Base-by-base conservation (phyloP, 2,113 vertebrate genomes). In the Indicator indicator region DNA sequence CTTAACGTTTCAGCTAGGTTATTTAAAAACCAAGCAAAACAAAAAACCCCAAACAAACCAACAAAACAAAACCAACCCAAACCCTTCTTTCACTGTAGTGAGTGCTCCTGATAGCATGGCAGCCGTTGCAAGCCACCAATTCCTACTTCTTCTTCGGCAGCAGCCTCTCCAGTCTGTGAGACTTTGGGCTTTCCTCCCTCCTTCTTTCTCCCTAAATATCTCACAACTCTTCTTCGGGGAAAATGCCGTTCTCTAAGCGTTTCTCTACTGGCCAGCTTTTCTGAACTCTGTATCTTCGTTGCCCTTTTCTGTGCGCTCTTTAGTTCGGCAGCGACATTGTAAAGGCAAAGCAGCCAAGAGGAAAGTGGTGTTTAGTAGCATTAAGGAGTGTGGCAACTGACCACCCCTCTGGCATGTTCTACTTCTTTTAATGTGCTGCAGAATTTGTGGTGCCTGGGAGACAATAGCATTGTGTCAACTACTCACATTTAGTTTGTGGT, bases 51-150 rank as follows among this genome's bases (percentile, higher is more conserved):
- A 42, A 42, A 13, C 42, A 42, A 42, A 42, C 12, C 42, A 12
- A 42, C 42, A 14, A 42, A 42, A 42, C 12, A 42, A 42, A 42
- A 14, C 42, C 42, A 12, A 42, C 12, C 42, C 42, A 42, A 42
- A 42, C 15, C 20, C 48, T 50, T 50, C 42, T 42, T 67, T 77
- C 11, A 26, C 23, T 1, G 3, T 23, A 27, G 13, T 16, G 1
- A 2, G 20, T 3, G 0, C 46, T 56, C 1, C 0, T 33, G 36
- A 9, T 33, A 36, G 54, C 46, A 16, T 1, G 0, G 8, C 54
- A 63, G 69, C 17, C 4, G 4, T 1, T 0, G 12, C 1, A 1
- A 60, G 38, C 15, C 20, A 21, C 48, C 0, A 2, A 4, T 12
- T 6, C 2, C 46, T 8, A 20, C 62, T 50, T 36, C 62, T 50